Conservation (phyloP, 2,888 invertebrate species). For the Heliconius erato region DNA sequence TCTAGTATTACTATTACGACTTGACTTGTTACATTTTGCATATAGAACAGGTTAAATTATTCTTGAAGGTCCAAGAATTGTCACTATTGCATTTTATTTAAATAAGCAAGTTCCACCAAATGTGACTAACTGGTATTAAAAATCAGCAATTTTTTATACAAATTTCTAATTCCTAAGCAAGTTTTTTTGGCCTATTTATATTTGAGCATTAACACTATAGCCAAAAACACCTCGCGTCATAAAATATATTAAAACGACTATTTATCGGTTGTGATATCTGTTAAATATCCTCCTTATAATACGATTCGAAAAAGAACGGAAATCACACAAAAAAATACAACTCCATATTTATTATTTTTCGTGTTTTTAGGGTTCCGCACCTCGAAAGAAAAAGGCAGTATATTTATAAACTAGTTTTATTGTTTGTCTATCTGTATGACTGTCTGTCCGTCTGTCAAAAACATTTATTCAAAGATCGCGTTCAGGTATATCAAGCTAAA, state of each 20-base stretch:
- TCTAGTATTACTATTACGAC: neutral
- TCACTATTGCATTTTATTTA: constrained; percentile 10
- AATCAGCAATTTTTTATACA: constrained; percentile 1
- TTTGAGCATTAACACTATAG: constrained; percentile 18
- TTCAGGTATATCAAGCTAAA: neutral
- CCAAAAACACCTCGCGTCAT: constrained; percentile 25
- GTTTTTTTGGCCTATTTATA: constrained; percentile 5
- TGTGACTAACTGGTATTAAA: neutral
- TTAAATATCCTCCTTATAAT: constrained; percentile 27
- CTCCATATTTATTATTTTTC: constrained; percentile 39
- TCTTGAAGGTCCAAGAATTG: neutral
- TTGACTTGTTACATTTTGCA: neutral
- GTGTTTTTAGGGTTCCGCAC: neutral
- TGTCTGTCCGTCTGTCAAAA: neutral
- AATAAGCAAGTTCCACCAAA: neutral
- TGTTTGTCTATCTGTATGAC: neutral
- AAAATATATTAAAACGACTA: constrained; percentile 35
- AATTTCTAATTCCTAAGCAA: constrained; percentile 7
- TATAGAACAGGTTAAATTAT: constrained; percentile 8
- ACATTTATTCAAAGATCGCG: no score
- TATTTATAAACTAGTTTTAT: neutral
- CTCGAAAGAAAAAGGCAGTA: neutral
- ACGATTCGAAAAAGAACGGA: constrained; percentile 39
- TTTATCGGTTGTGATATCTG: constrained; percentile 35
- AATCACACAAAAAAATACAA: constrained; percentile 41